phyloP scores from a whole-genome alignment of 2,888 invertebrate genomes.

The Ophonus ardosiacus region DNA sequence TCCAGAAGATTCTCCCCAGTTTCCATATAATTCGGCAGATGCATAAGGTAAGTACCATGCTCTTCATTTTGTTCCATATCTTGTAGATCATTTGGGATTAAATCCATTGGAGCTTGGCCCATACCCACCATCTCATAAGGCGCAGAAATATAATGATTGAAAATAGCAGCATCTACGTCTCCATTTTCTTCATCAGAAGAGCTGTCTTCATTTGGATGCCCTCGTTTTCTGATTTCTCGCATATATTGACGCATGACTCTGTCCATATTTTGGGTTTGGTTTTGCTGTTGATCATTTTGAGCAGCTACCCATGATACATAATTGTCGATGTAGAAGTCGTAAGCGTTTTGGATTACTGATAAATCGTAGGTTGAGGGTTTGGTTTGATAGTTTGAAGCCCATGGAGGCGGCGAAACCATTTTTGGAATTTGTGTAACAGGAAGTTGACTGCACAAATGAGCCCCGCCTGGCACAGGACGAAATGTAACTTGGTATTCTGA shows the following conservation, averaged over 20 bases:
- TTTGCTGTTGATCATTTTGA: background rate
- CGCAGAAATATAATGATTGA: background rate
- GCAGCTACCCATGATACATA: background rate
- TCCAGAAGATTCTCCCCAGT: background rate
- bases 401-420: background rate
- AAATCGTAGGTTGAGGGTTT: slow-evolving; percentile 1
- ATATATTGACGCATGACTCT: background rate
- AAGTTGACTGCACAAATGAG: background rate
- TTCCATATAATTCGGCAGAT: background rate
- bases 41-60: background rate
- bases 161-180: background rate
- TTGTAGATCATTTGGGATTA: background rate
- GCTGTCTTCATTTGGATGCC: background rate
- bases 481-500: background rate
- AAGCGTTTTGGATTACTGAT: background rate
- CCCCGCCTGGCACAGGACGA: background rate
- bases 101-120: background rate
- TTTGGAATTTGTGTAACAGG: background rate
- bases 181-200: background rate
- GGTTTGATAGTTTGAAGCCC: background rate
- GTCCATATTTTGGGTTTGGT: background rate
- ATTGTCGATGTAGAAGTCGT: background rate
- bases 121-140: background rate
- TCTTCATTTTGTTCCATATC: background rate
- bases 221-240: background rate